These are phyloP conservation scores for Turnix velox DNA, from an alignment of 2,113 vertebrate genomes.

Conservation along the genomic window DNA sequence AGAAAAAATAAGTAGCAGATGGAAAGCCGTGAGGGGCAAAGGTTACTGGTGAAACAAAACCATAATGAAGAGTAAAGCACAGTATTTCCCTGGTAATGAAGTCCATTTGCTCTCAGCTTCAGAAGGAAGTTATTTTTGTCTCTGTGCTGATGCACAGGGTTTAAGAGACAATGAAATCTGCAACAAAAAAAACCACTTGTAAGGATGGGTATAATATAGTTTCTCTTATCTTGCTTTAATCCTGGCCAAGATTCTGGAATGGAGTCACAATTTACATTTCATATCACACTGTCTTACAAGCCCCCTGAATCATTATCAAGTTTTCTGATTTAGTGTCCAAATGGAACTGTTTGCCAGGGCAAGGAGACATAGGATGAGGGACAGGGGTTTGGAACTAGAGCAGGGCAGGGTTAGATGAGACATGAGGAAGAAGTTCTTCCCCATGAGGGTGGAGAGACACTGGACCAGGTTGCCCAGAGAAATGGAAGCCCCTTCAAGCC, in stretches of 20 bases:
- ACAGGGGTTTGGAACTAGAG: no score
- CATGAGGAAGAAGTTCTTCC: no score
- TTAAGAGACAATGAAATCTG: neutral
- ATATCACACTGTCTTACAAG: neutral
- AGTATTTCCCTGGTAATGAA: neutral
- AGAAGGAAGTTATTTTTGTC: neutral
- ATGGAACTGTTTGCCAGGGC: no score
- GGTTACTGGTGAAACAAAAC: neutral
- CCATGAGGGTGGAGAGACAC: no score
- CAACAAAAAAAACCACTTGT: neutral
- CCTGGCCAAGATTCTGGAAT: neutral
- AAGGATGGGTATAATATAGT: neutral
- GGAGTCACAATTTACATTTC: neutral
- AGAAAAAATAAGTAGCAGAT: neutral
- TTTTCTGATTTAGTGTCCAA: neutral
- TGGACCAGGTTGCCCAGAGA: no score
- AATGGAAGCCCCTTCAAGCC: no score
- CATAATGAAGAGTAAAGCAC: neutral
- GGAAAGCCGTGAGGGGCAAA: neutral
- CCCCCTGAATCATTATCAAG: fast-evolving
- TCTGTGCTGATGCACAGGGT: neutral
- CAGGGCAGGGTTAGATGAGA: no score
- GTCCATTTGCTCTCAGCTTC: neutral
- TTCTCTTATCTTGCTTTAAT: neutral
- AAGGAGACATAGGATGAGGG: no score